These are phyloP conservation scores for Lepus europaeus DNA, from an alignment of 2,113 vertebrate species.

Conservation along the genomic window DNA sequence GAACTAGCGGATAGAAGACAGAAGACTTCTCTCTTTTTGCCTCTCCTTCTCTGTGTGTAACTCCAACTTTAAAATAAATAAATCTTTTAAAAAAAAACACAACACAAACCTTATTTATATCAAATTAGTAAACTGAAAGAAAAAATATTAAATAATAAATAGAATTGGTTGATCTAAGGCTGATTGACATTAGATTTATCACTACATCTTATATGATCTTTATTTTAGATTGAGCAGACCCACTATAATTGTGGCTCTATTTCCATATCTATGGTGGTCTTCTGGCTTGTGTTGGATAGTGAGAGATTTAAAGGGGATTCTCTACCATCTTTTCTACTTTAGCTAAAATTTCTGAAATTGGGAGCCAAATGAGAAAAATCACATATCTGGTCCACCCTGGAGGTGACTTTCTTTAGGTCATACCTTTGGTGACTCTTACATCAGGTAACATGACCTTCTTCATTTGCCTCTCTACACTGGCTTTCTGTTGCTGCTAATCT, in stretches of 20 bases:
- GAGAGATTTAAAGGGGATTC: neutral
- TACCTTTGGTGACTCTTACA: neutral
- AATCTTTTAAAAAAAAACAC: neutral
- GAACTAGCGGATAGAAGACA: too few relatives aligned
- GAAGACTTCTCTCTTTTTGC: too few relatives aligned
- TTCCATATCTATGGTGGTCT: neutral
- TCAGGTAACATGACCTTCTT: neutral
- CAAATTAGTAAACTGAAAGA: neutral
- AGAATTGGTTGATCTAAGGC: neutral
- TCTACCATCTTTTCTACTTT: neutral
- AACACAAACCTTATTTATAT: neutral
- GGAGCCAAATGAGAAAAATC: too few relatives aligned
- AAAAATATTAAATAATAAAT: neutral
- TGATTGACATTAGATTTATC: neutral
- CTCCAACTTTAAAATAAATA: too few relatives aligned
- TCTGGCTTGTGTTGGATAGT: neutral
- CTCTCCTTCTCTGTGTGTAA: too few relatives aligned
- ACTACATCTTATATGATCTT: neutral
- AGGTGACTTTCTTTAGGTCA: neutral
- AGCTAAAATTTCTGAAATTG: neutral
- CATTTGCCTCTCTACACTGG: neutral
- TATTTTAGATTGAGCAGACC: neutral
- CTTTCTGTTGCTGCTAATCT: neutral
- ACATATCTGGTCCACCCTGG: neutral
- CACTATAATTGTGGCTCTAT: neutral